Conservation (phyloP, 1,140 invertebrate species). For the Hyphantria cunea region DNA sequence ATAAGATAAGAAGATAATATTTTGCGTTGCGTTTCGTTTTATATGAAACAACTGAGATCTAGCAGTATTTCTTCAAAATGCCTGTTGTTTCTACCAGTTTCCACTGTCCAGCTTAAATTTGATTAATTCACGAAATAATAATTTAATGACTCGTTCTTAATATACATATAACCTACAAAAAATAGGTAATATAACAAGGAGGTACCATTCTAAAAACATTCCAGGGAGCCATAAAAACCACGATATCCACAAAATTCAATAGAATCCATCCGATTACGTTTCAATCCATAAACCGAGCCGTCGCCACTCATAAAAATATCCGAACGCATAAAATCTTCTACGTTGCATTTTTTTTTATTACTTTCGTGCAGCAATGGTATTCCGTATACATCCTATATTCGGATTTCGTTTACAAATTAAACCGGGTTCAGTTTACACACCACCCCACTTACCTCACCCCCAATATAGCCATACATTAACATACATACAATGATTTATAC, state of each 20-base stretch:
- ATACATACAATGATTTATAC: slow-evolving; percentile 68
- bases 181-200: neutral
- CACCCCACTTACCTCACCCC: slow-evolving; percentile 37
- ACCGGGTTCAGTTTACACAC: slow-evolving; percentile 47
- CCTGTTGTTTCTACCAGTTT: no score
- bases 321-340: slow-evolving; percentile 63
- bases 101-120: no score
- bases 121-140: no score
- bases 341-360: slow-evolving; percentile 43
- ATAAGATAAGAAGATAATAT: no score
- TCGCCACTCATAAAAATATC: slow-evolving; percentile 54
- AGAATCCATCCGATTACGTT: slow-evolving; percentile 31
- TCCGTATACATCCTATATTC: slow-evolving; percentile 61
- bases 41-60: no score
- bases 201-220: slow-evolving; percentile 16
- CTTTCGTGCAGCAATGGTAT: slow-evolving; percentile 56
- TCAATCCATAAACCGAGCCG: slow-evolving; percentile 46
- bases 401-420: slow-evolving; percentile 76
- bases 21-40: no score
- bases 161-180: no score
- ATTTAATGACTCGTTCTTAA: no score
- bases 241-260: slow-evolving; percentile 30
- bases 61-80: no score
- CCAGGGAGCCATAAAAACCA: slow-evolving; percentile 11
- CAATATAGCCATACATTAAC: slow-evolving; percentile 42